These are phyloP conservation scores for Philereme vetulata DNA, from an alignment of 2,888 invertebrate species.

Conservation along the genomic window DNA sequence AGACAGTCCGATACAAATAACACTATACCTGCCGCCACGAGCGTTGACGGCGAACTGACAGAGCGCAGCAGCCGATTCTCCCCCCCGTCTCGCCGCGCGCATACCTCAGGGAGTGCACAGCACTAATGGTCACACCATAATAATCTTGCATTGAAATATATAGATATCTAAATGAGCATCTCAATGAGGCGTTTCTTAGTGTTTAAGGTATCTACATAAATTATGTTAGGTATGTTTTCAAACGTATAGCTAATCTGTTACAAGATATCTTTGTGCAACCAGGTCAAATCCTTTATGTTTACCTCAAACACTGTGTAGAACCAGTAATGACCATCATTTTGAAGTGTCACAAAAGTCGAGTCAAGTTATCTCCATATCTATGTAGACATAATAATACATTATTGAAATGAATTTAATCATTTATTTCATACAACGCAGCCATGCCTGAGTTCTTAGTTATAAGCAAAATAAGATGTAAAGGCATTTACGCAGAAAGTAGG, in stretches of 20 bases:
- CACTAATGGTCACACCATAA: too few species aligned
- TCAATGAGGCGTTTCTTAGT: too few species aligned
- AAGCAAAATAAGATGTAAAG: conserved; percentile 7
- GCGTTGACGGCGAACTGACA: too few species aligned
- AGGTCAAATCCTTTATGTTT: conserved; percentile 12
- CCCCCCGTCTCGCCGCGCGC: too few species aligned
- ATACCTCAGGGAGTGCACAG: too few species aligned
- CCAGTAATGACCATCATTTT: conserved; percentile 28
- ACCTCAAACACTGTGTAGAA: conserved; percentile 5
- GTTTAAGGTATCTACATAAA: too few species aligned
- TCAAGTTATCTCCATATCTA: conserved; percentile 12
- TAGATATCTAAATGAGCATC: too few species aligned
- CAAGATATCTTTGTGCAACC: conserved; percentile 1
- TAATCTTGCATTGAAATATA: too few species aligned
- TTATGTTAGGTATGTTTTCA: neutral
- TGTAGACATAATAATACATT: conserved; percentile 15
- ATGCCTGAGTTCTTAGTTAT: conserved; percentile 21
- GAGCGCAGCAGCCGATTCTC: too few species aligned
- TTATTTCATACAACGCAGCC: conserved; percentile 20
- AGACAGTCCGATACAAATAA: too few species aligned
- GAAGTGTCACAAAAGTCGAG: conserved; percentile 25
- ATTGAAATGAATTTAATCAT: conserved; percentile 10
- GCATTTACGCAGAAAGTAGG: too few species aligned
- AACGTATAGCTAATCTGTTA: neutral
- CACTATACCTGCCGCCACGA: too few species aligned